phyloP scores from a whole-genome alignment of 1,140 invertebrate genomes.

The Hyposmocoma kahamanoa region DNA sequence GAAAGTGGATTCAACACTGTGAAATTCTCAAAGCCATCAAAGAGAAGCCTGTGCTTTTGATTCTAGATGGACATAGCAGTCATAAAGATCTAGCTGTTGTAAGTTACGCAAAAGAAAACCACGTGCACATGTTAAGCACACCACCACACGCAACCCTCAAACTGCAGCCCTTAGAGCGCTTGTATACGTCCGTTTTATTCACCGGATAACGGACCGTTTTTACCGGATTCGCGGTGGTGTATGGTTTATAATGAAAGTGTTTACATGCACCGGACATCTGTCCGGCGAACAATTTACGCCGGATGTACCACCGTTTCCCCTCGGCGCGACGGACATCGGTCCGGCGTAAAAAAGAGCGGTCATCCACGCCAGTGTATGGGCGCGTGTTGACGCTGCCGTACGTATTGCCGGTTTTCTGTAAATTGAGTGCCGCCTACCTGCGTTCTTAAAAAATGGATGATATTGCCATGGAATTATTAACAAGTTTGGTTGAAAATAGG shows the following conservation, averaged over 20 bases:
- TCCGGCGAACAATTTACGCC: slow-evolving; percentile 21
- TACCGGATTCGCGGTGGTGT: slow-evolving; percentile 16
- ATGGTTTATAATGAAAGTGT: slow-evolving; percentile 18
- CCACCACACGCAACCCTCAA: neutral
- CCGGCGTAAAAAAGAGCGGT: slow-evolving; percentile 22
- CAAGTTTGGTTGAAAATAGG: no score
- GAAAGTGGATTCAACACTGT: slow-evolving; percentile 23
- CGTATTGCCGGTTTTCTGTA: no score
- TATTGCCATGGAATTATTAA: slow-evolving; percentile 11
- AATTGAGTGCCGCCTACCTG: no score
- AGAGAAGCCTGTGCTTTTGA: neutral
- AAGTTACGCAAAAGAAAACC: neutral
- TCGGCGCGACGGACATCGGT: slow-evolving; percentile 19
- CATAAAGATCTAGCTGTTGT: neutral
- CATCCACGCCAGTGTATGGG: slow-evolving; percentile 9
- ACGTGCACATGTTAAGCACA: neutral
- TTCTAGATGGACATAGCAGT: neutral
- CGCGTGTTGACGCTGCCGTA: no score
- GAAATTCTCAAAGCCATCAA: slow-evolving; percentile 12
- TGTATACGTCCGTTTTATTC: slow-evolving; percentile 24
- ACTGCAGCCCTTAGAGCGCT: slow-evolving; percentile 3
- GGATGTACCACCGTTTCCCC: slow-evolving; percentile 16
- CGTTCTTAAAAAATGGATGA: slow-evolving; percentile 23
- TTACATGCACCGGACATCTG: slow-evolving; percentile 24
- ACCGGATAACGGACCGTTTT: slow-evolving; percentile 22